These are phyloP conservation scores for Choreutis nemorana DNA, from an alignment of 2,888 invertebrate species.

Conservation along the genomic window DNA sequence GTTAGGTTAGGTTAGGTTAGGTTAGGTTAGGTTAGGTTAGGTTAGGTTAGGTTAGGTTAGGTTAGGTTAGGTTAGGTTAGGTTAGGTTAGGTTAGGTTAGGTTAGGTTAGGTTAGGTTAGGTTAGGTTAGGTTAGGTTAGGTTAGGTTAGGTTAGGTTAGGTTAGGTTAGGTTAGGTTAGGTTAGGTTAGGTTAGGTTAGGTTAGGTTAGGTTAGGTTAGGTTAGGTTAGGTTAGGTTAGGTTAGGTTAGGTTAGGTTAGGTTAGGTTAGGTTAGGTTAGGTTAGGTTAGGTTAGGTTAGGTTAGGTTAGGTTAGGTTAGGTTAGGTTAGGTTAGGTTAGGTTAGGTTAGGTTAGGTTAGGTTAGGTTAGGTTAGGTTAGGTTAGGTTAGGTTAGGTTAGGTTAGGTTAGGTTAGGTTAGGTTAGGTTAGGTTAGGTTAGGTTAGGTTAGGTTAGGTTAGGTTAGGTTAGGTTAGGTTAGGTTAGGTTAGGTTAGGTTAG, in stretches of 20 bases:
- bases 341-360: constrained; percentile 9
- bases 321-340: constrained; percentile 10
- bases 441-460: constrained; percentile 7
- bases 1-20: constrained; percentile 2
- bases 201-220: constrained; percentile 6
- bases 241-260: constrained; percentile 10
- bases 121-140: constrained; percentile 4
- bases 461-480: constrained; percentile 6
- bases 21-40: constrained; percentile 2
- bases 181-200: constrained; percentile 5
- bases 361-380: constrained; percentile 9
- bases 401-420: constrained; percentile 7
- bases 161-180: constrained; percentile 3
- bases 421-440: constrained; percentile 6
- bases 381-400: constrained; percentile 6
- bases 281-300: constrained; percentile 10
- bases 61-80: constrained; percentile 2
- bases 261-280: constrained; percentile 10
- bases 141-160: too few relatives aligned
- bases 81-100: constrained; percentile 2
- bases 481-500: constrained; percentile 4
- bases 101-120: constrained; percentile 2
- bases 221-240: constrained; percentile 7
- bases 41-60: constrained; percentile 2
- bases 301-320: constrained; percentile 9